phyloP scores from a whole-genome alignment of 2,888 invertebrate species.

The Congeria kusceri region DNA sequence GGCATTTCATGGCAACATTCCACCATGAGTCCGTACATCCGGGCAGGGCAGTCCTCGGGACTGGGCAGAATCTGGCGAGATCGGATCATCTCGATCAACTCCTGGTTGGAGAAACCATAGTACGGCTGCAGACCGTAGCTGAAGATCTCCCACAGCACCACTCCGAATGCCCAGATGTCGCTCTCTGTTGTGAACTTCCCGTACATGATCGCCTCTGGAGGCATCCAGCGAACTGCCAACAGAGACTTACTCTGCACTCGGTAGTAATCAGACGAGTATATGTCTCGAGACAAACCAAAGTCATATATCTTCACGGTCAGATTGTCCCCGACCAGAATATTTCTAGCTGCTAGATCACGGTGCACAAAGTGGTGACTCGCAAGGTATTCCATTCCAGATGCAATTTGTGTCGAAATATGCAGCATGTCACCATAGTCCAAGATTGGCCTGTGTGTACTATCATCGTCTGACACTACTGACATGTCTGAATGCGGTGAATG shows the following conservation, averaged over 20 bases:
- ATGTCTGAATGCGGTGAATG: slow-evolving; percentile 92
- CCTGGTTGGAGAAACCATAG: slow-evolving; percentile 96
- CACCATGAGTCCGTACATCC: slow-evolving; percentile 97
- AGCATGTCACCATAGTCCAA: slow-evolving; percentile 90
- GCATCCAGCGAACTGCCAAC: slow-evolving; percentile 99
- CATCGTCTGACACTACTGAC: slow-evolving; percentile 87
- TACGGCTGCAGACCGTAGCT: slow-evolving; percentile 99
- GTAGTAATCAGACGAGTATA: slow-evolving; percentile 97
- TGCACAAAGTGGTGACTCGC: slow-evolving; percentile 97
- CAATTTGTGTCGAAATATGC: slow-evolving; percentile 90
- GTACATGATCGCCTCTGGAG: slow-evolving; percentile 98
- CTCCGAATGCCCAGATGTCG: slow-evolving; percentile 99
- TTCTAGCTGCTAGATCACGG: slow-evolving; percentile 97
- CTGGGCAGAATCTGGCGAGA: slow-evolving; percentile 96
- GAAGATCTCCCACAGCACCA: slow-evolving; percentile 99
- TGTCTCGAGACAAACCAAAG: slow-evolving; percentile 97
- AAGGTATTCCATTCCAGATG: slow-evolving; percentile 87
- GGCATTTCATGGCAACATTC: slow-evolving; percentile 99
- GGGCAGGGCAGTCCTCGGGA: slow-evolving; percentile 96
- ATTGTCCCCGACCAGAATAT: slow-evolving; percentile 97
- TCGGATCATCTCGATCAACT: slow-evolving; percentile 98
- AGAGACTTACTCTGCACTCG: slow-evolving; percentile 97
- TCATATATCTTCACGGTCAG: slow-evolving; percentile 98
- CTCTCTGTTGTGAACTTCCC: slow-evolving; percentile 99
- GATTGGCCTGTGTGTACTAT: slow-evolving; percentile 87